A percentile compares a stretch with the other conserved stretches of the same genome.
Conservation (phyloP, 2,113 vertebrate species). For the Recurvirostra avosetta region DNA sequence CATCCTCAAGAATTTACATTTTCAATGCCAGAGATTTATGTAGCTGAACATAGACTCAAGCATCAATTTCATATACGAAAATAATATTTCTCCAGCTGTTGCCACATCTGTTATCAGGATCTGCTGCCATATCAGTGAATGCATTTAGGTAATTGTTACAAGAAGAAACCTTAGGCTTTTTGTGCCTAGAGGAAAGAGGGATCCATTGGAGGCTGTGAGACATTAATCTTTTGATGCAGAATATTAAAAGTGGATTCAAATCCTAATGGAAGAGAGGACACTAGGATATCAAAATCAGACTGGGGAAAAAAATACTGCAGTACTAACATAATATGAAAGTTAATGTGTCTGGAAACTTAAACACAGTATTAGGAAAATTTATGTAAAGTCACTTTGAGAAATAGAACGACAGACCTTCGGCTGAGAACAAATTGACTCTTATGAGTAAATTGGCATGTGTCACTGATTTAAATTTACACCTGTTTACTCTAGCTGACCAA, state of each 20-base stretch:
- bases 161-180: background rate
- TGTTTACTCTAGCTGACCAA: background rate
- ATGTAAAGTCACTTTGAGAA: background rate
- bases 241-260: background rate
- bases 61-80: conserved; percentile 14
- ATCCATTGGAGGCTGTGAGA: background rate
- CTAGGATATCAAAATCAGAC: background rate
- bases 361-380: background rate
- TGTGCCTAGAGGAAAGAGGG: background rate
- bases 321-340: background rate
- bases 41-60: background rate
- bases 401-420: background rate
- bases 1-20: background rate
- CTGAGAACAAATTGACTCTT: background rate
- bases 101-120: conserved; percentile 14
- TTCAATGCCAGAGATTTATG: background rate
- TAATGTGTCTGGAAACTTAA: background rate
- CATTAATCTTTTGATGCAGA: background rate
- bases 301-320: background rate
- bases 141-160: background rate
- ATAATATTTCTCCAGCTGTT: conserved; percentile 33
- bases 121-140: background rate
- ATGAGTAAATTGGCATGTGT: background rate
- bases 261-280: background rate
- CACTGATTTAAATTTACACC: background rate